Conservation (phyloP, 2,888 invertebrate species). For the Clitarchus hookeri region DNA sequence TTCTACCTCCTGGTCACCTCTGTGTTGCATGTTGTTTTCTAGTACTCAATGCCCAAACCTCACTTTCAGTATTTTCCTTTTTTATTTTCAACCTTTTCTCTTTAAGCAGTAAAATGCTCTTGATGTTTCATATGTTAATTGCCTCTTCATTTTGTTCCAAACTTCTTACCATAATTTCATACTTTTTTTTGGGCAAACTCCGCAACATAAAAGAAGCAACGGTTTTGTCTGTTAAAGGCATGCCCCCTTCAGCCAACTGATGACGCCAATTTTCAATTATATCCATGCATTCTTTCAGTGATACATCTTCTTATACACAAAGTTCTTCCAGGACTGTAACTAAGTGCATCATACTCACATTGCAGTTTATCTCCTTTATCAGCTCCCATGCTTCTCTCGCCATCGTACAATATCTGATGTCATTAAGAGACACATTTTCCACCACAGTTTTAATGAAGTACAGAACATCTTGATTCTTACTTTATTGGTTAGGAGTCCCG, state of each 20-base stretch:
- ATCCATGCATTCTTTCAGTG: not conserved
- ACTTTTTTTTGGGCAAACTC: not conserved
- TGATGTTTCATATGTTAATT: not conserved
- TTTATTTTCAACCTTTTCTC: not conserved
- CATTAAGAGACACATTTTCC: not conserved
- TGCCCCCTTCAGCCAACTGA: not conserved
- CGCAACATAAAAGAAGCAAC: not conserved
- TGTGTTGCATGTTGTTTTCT: not conserved
- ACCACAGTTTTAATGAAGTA: not conserved
- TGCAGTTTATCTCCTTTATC: not conserved
- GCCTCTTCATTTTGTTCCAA: not conserved
- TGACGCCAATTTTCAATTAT: not conserved
- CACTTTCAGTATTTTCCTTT: not conserved
- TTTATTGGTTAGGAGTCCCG: not conserved
- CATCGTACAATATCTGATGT: not conserved
- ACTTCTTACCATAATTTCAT: not conserved
- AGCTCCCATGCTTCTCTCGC: not conserved
- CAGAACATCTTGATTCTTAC: not conserved
- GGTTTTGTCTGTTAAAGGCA: not conserved
- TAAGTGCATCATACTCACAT: not conserved
- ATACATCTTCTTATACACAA: not conserved
- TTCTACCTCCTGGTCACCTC: not conserved
- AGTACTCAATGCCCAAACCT: not conserved
- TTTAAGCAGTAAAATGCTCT: not conserved
- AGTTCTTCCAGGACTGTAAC: constrained; percentile 5